Evolutionary conservation across 1,140 invertebrate genomes (phyloP).

Genomic region (Papilio dardanus): DNA sequence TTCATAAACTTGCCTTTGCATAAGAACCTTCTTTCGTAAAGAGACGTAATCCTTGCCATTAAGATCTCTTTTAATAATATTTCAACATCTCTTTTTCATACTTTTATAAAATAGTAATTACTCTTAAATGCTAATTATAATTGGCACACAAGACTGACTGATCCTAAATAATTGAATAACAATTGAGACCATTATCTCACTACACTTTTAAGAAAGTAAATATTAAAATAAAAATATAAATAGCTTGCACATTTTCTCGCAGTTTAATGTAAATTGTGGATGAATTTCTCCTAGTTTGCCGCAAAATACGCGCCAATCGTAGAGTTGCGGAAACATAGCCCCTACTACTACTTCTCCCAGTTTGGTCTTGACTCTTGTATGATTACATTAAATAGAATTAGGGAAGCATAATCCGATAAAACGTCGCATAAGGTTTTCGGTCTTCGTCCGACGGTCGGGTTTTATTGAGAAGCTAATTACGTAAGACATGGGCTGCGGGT

Average conservation of each 20-base stretch:
- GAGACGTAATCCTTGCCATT: not conserved
- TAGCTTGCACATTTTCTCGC: not conserved
- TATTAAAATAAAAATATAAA: not conserved
- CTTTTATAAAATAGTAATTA: not conserved
- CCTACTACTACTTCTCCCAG: too few relatives aligned
- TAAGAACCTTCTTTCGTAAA: not conserved
- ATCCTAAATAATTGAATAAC: not conserved
- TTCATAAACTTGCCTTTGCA: not conserved
- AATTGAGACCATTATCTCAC: not conserved
- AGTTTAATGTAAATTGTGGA: not conserved
- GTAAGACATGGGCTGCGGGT: conserved; percentile 54
- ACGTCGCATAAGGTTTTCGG: conserved; percentile 14
- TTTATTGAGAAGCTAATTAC: conserved; percentile 70
- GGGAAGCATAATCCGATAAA: conserved; percentile 18
- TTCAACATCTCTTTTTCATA: not conserved
- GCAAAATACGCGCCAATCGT: too few relatives aligned
- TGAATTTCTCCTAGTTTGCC: too few relatives aligned
- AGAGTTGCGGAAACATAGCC: too few relatives aligned
- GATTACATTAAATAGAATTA: conserved; percentile 38
- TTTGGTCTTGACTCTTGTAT: conserved; percentile 29
- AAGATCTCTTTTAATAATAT: not conserved
- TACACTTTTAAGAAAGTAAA: not conserved
- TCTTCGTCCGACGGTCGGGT: conserved; percentile 36
- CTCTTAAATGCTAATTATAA: not conserved
- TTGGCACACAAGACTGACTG: not conserved